A percentile compares a stretch with the other conserved stretches of the same genome.
Evolutionary conservation across 2,888 invertebrate species (phyloP).

Genomic region (Ochropleura plecta): DNA sequence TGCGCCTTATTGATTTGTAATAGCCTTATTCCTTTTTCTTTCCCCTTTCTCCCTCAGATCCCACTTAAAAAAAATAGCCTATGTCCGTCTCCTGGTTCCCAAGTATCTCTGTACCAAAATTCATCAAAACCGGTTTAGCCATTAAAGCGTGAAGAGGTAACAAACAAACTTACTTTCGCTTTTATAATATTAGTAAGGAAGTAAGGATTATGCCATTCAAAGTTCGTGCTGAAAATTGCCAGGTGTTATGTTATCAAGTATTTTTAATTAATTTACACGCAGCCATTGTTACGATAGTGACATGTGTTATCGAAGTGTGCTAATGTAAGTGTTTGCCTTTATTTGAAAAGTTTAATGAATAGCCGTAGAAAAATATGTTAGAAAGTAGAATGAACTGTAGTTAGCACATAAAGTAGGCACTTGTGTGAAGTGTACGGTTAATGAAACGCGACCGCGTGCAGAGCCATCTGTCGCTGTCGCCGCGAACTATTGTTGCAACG

Average conservation of each 20-base stretch:
- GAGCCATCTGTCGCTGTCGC: conserved; percentile 48
- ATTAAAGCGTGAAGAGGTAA: no score
- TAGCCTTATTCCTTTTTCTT: no score
- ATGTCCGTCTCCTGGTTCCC: no score
- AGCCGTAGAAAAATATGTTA: conserved; percentile 2
- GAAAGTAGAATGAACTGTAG: conserved; percentile 14
- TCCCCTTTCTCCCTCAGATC: no score
- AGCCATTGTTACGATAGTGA: conserved; percentile 22
- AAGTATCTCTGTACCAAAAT: no score
- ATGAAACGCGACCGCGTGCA: conserved; percentile 12
- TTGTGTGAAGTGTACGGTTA: conserved; percentile 1
- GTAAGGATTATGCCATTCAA: conserved; percentile 19
- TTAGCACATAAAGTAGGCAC: background rate
- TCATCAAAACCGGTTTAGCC: no score
- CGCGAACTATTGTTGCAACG: conserved; percentile 51
- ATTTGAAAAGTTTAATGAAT: conserved; percentile 46
- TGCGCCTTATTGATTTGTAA: no score
- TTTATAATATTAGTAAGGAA: no score
- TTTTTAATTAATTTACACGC: conserved; percentile 47
- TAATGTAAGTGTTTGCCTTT: conserved; percentile 31
- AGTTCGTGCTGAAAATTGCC: conserved; percentile 10
- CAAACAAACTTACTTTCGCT: no score
- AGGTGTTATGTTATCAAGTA: conserved; percentile 5
- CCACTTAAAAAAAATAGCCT: no score
- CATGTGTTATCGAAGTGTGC: conserved; percentile 29